Conservation (phyloP, 2,888 invertebrate genomes). For the Chirona hameri region DNA sequence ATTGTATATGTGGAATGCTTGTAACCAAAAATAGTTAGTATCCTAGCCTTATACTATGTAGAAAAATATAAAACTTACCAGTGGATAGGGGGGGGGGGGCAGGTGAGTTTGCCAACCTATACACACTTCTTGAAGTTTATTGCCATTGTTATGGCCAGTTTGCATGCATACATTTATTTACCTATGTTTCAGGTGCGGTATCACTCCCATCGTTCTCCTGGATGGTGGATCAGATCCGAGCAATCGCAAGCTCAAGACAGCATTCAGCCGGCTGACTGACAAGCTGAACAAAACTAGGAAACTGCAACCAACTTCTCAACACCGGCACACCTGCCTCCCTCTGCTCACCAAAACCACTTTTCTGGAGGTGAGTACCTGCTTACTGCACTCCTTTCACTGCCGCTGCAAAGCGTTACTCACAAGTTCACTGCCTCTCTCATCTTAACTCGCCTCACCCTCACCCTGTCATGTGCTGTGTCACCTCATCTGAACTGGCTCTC, state of each 20-base stretch:
- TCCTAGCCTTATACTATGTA: not conserved
- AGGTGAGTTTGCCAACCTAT: not conserved
- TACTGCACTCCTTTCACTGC: not conserved
- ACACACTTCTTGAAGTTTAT: not conserved
- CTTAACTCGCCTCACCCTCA: no score
- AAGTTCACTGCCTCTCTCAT: no score
- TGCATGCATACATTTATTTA: not conserved
- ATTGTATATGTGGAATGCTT: no score
- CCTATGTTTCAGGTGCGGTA: constrained; percentile 56
- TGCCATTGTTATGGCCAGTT: not conserved
- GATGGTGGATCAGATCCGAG: constrained; percentile 62
- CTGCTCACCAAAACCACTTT: constrained; percentile 71
- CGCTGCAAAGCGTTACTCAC: no score
- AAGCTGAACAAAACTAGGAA: constrained; percentile 39
- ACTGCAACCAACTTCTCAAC: constrained; percentile 48
- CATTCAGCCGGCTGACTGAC: constrained; percentile 43
- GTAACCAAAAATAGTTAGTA: no score
- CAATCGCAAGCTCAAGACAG: constrained; percentile 64
- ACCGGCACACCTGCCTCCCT: constrained; percentile 63
- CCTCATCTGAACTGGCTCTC: constrained; percentile 48
- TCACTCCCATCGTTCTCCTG: constrained; percentile 68
- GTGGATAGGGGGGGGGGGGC: no score
- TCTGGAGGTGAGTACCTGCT: constrained; percentile 53
- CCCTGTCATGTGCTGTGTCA: constrained; percentile 51
- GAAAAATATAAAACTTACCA: not conserved